Percentiles rank a stretch among this genome's conserved stretches.
Conservation (phyloP, 2,797 vertebrate genomes). For the Takifugu rubripes region DNA sequence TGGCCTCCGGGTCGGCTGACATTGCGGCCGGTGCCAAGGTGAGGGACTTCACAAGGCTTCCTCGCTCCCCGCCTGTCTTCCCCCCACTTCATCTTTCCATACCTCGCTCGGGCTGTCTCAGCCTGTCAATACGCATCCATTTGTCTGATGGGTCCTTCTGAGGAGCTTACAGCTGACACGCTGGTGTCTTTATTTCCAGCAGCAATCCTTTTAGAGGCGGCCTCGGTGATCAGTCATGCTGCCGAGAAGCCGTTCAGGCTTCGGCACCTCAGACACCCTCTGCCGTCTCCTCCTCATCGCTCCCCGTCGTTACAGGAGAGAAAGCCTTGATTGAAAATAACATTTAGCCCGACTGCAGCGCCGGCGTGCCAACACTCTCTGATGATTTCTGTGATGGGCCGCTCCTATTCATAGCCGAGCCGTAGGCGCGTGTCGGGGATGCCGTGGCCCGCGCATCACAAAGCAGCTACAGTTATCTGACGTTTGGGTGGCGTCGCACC, state of each 20-base stretch:
- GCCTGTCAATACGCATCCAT: constrained; percentile 93
- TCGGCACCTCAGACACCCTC: constrained; percentile 56
- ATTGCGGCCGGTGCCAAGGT: constrained; percentile 97
- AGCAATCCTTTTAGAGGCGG: constrained; percentile 85
- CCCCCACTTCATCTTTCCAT: constrained; percentile 77
- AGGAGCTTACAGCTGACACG: constrained; percentile 89
- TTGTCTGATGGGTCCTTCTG: constrained; percentile 90
- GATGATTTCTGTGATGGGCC: too few relatives aligned
- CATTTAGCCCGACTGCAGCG: too few relatives aligned
- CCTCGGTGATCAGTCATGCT: constrained; percentile 76
- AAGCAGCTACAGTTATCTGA: too few relatives aligned
- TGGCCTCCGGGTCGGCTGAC: constrained; percentile 90
- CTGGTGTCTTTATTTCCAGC: constrained; percentile 90
- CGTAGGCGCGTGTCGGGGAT: too few relatives aligned
- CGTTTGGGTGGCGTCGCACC: too few relatives aligned
- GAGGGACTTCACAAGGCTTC: constrained; percentile 87
- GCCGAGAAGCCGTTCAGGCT: constrained; percentile 67
- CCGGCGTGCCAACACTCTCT: too few relatives aligned
- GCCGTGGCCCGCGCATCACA: too few relatives aligned
- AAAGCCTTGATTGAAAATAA: too few relatives aligned
- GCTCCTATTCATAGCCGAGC: too few relatives aligned
- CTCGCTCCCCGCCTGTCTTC: constrained; percentile 63
- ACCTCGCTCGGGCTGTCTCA: constrained; percentile 74
- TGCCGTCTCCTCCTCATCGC: constrained; percentile 56
- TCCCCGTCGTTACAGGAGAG: constrained; percentile 54